These are phyloP conservation scores for Hartigia nigra DNA, from an alignment of 2,888 invertebrate species.

Conservation along the genomic window DNA sequence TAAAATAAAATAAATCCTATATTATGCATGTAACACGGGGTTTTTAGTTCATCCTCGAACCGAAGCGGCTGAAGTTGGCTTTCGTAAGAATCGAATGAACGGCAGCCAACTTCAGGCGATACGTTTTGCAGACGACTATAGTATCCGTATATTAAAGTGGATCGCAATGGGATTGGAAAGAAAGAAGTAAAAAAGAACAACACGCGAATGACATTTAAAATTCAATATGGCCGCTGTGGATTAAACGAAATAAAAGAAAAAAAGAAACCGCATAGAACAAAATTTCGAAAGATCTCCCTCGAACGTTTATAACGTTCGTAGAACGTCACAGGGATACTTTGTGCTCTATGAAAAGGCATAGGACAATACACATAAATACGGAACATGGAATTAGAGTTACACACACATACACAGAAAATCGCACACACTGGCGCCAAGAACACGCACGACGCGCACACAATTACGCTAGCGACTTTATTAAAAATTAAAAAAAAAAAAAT, in stretches of 20 bases:
- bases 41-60: neutral
- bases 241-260: conserved; percentile 9
- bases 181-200: neutral
- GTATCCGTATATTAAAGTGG: neutral
- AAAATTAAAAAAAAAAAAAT: conserved; percentile 41
- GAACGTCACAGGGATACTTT: neutral
- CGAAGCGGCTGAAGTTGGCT: neutral
- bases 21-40: neutral
- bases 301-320: too few species aligned
- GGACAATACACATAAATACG: too few species aligned
- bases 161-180: neutral
- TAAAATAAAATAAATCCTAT: neutral
- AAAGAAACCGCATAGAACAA: conserved; percentile 6
- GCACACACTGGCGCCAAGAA: conserved; percentile 17
- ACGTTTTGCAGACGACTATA: neutral
- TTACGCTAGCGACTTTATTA: conserved; percentile 1
- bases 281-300: neutral
- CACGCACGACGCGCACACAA: neutral
- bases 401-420: conserved; percentile 11
- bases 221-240: neutral
- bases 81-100: neutral
- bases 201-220: neutral
- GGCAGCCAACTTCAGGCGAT: neutral
- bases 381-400: neutral
- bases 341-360: too few species aligned